phyloP scores from a whole-genome alignment of 2,888 invertebrate genomes.

The Dendrolimus pini region DNA sequence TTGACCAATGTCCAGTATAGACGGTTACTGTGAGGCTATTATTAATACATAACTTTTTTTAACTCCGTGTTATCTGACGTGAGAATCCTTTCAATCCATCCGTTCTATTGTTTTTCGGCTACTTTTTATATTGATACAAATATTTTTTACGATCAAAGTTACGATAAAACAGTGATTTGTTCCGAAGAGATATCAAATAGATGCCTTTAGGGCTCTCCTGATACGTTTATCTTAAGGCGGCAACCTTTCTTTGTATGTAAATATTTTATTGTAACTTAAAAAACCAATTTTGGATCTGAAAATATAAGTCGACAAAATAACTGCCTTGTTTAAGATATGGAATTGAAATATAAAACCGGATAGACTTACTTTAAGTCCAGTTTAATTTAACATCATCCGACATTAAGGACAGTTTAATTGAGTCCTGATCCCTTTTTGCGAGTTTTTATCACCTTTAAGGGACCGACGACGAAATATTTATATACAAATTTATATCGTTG shows the following conservation, averaged over 20 bases:
- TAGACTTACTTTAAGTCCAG: slow-evolving; percentile 46
- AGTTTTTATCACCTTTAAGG: background rate
- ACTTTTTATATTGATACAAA: slow-evolving; percentile 72
- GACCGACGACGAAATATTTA: slow-evolving; percentile 12
- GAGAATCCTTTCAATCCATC: slow-evolving; percentile 72
- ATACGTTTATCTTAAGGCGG: slow-evolving; percentile 69
- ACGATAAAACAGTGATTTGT: slow-evolving; percentile 74
- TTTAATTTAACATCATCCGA: slow-evolving; percentile 41
- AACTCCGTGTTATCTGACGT: slow-evolving; percentile 57
- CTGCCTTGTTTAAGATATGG: background rate
- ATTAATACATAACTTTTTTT: slow-evolving; percentile 67
- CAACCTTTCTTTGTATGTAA: slow-evolving; percentile 63
- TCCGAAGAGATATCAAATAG: slow-evolving; percentile 61
- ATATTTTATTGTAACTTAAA: slow-evolving; percentile 59
- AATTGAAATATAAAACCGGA: slow-evolving; percentile 18
- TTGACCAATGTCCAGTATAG: background rate
- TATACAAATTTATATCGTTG: too few species aligned
- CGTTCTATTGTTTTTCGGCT: slow-evolving; percentile 72
- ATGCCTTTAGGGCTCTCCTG: slow-evolving; percentile 57
- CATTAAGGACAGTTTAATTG: slow-evolving; percentile 48
- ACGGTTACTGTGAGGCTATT: slow-evolving; percentile 58
- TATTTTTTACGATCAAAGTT: slow-evolving; percentile 70
- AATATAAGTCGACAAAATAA: background rate
- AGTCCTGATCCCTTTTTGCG: slow-evolving; percentile 29
- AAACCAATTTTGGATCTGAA: slow-evolving; percentile 18